A percentile compares a stretch with the other conserved stretches of the same genome.
These are phyloP conservation scores for Nesogale talazaci DNA, from an alignment of 2,113 vertebrate species.

Conservation along the genomic window DNA sequence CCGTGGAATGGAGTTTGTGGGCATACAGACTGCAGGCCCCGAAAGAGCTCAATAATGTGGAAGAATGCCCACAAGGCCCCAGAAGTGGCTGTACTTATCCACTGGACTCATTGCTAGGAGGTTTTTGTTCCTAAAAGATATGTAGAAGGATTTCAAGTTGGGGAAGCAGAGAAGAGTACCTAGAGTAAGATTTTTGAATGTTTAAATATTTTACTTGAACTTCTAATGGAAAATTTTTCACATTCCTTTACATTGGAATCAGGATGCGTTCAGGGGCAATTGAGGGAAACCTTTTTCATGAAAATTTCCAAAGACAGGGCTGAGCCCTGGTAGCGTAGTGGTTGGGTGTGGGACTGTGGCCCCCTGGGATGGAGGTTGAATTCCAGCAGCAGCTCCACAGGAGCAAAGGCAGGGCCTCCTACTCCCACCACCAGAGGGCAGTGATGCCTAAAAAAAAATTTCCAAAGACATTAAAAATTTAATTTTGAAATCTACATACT, in stretches of 20 bases:
- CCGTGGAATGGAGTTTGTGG: constrained; percentile 27
- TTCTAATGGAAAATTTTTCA: constrained; percentile 3
- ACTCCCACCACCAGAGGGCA: too few species aligned
- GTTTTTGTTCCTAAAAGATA: constrained; percentile 77
- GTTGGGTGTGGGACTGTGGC: too few species aligned
- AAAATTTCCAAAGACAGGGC: not conserved
- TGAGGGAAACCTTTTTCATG: constrained; percentile 8
- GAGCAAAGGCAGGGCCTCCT: too few species aligned
- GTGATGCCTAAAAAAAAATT: too few species aligned
- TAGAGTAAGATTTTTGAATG: constrained; percentile 67
- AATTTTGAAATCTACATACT: constrained; percentile 50
- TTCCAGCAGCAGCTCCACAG: too few species aligned
- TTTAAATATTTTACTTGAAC: constrained; percentile 63
- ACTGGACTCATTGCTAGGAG: constrained; percentile 81
- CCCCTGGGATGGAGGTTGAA: too few species aligned
- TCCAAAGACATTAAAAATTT: constrained; percentile 17
- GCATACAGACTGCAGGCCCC: constrained; percentile 37
- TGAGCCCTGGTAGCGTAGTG: too few species aligned
- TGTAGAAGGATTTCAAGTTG: constrained; percentile 75
- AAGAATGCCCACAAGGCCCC: constrained; percentile 77
- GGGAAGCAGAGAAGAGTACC: constrained; percentile 18
- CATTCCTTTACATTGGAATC: constrained; percentile 46
- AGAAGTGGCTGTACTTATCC: constrained; percentile 83
- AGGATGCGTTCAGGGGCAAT: not conserved
- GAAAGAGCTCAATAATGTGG: constrained; percentile 74